Percentiles rank a stretch among this genome's conserved stretches.
Conservation (phyloP, 64 coral and sea anemone genomes). For the Platygyra sinensis region DNA sequence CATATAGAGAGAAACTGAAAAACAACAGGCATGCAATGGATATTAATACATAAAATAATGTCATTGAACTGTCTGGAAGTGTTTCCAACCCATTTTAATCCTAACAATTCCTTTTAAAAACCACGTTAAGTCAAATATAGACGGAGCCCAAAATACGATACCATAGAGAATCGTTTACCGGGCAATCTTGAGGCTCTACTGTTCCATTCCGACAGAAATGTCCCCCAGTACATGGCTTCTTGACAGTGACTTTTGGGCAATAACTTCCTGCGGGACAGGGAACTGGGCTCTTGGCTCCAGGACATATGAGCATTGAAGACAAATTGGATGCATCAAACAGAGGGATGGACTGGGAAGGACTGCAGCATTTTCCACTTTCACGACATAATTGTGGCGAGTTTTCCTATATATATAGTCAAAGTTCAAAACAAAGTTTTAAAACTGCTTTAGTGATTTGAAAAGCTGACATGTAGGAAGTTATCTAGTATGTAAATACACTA, state of each 20-base stretch:
- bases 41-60: too few species aligned
- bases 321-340: not conserved
- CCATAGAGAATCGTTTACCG: not conserved
- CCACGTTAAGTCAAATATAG: too few species aligned
- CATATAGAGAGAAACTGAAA: conserved; percentile 37
- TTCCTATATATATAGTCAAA: not conserved
- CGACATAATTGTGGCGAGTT: conserved; percentile 20
- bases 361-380: conserved; percentile 21
- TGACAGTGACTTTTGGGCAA: conserved; percentile 41
- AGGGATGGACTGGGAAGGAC: conserved; percentile 24
- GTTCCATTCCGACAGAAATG: conserved; percentile 32
- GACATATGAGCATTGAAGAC: not conserved
- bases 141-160: too few species aligned
- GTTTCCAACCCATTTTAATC: too few species aligned
- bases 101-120: too few species aligned
- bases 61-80: too few species aligned
- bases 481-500: too few species aligned
- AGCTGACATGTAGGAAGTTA: too few species aligned
- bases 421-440: not conserved
- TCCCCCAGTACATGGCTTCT: conserved; percentile 12
- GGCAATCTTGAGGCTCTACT: conserved; percentile 33
- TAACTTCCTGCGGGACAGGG: conserved; percentile 23
- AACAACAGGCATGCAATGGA: not conserved
- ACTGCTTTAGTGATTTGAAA: not conserved
- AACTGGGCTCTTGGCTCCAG: not conserved